Conservation (phyloP, 1,140 invertebrate species). For the Lanistes nyassanus region DNA sequence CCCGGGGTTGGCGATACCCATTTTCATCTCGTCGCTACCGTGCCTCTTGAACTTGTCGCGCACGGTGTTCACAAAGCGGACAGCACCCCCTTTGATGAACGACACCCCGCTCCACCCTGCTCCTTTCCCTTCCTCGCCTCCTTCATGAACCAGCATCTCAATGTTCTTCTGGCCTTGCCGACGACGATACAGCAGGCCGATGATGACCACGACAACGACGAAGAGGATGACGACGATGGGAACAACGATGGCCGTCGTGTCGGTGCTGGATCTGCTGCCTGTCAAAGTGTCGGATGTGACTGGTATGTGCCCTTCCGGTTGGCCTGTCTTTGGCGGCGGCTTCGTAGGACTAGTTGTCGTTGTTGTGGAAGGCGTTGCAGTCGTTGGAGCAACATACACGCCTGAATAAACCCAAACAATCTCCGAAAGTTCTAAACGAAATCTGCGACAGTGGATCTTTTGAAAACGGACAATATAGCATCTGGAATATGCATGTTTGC, state of each 20-base stretch:
- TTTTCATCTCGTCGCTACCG: not conserved
- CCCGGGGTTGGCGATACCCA: too few species aligned
- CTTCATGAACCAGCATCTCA: not conserved
- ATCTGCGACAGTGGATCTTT: not conserved
- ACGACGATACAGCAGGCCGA: constrained; percentile 12
- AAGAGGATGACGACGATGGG: constrained; percentile 11
- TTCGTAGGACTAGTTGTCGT: not conserved
- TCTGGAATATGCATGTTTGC: not conserved
- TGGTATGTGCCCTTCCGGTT: not conserved
- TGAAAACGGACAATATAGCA: not conserved
- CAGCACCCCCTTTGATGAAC: constrained; percentile 6
- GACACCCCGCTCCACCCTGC: not conserved
- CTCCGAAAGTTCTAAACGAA: not conserved
- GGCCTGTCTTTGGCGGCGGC: not conserved
- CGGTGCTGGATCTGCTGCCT: not conserved
- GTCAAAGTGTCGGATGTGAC: not conserved
- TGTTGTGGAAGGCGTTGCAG: not conserved
- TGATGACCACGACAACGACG: not conserved
- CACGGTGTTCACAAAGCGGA: constrained; percentile 9
- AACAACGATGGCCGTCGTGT: constrained; percentile 17
- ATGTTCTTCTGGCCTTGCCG: not conserved
- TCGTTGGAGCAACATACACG: constrained; percentile 8
- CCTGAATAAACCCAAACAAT: not conserved
- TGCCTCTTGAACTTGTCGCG: not conserved
- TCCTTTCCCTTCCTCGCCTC: not conserved